phyloP scores from a whole-genome alignment of 1,140 invertebrate genomes.

The Trigoniulus corallinus region DNA sequence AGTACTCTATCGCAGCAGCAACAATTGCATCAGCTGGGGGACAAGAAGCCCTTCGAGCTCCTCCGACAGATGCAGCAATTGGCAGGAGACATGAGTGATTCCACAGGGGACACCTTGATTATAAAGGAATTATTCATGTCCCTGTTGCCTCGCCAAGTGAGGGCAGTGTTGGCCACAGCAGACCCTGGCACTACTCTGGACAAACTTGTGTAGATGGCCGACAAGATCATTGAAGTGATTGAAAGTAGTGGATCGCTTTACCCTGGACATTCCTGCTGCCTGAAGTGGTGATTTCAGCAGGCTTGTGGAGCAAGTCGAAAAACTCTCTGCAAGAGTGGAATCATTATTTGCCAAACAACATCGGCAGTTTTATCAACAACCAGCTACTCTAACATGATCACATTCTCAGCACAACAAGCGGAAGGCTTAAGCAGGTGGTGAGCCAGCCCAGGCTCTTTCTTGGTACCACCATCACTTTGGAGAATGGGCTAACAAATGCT shows the following conservation, averaged over 20 bases:
- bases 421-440: no score
- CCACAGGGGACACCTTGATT: background rate
- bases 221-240: background rate
- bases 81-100: background rate
- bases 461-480: no score
- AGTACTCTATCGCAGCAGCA: background rate
- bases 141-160: background rate
- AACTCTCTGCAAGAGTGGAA: background rate
- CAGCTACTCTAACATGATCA: background rate
- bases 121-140: background rate
- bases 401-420: background rate
- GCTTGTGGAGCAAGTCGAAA: background rate
- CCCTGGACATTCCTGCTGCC: background rate
- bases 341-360: background rate
- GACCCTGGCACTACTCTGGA: background rate
- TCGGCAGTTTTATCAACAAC: background rate
- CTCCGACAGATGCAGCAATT: background rate
- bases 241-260: background rate
- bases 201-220: background rate
- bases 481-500: no score
- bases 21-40: background rate
- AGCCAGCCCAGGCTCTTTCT: no score
- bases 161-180: background rate
- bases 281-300: background rate
- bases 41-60: background rate